Percentiles rank a stretch among this genome's conserved stretches.
Evolutionary conservation across 2,113 vertebrate genomes (phyloP).

Genomic region (Thunnus thynnus): DNA sequence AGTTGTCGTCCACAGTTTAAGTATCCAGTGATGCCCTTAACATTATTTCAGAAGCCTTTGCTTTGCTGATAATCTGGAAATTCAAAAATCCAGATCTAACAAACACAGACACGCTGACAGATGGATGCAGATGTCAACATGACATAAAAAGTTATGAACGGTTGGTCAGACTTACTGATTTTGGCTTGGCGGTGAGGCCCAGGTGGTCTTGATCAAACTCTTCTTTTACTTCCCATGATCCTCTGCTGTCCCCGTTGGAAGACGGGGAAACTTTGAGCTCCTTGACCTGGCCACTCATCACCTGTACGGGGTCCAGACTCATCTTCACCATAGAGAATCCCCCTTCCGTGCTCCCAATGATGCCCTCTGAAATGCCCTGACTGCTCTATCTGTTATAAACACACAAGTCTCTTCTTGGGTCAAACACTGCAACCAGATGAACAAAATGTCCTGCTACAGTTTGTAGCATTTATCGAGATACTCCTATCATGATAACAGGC

Average conservation of each 20-base stretch:
- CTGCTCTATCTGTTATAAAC: neutral
- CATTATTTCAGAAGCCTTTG: neutral
- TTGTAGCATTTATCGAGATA: slow-evolving; percentile 26
- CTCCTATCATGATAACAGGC: neutral
- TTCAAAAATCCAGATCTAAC: neutral
- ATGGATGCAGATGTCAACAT: neutral
- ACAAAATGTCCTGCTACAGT: slow-evolving; percentile 8
- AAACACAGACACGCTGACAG: neutral
- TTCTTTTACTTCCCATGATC: slow-evolving; percentile 77
- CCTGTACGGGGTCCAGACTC: slow-evolving; percentile 84
- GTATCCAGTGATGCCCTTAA: neutral
- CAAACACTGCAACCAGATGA: neutral
- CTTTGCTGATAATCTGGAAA: neutral
- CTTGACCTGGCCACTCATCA: slow-evolving; percentile 76
- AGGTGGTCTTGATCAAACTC: slow-evolving; percentile 68
- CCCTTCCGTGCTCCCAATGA: neutral
- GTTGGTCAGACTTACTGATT: slow-evolving; percentile 76
- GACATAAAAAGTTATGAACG: neutral
- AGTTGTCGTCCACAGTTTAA: neutral
- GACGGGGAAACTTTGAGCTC: slow-evolving; percentile 73
- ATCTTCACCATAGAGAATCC: slow-evolving; percentile 77
- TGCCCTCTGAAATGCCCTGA: neutral
- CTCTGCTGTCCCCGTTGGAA: slow-evolving; percentile 82
- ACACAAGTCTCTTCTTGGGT: neutral
- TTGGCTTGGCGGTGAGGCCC: slow-evolving; percentile 71